Percentiles rank a stretch among this genome's conserved stretches.
Conservation (phyloP, 2,888 invertebrate genomes). For the Fragum whitleyi region DNA sequence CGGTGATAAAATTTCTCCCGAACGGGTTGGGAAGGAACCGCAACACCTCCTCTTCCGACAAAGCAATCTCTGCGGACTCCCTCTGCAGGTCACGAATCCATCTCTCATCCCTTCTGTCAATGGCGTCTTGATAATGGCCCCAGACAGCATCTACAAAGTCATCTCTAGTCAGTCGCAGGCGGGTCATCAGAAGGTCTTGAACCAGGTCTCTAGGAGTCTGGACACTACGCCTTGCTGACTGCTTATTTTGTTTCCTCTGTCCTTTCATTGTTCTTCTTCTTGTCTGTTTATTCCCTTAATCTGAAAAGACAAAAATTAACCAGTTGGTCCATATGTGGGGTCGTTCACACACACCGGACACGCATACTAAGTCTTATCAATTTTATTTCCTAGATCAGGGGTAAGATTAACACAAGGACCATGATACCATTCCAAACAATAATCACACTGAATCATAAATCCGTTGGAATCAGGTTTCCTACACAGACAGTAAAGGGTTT, state of each 20-base stretch:
- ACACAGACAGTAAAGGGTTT: conserved; percentile 3
- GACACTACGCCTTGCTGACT: not conserved
- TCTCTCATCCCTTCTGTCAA: not conserved
- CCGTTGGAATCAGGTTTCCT: not conserved
- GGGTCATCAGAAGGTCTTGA: not conserved
- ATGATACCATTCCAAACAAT: conserved; percentile 18
- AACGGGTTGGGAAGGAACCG: not conserved
- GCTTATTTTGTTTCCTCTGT: not conserved
- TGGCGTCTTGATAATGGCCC: conserved; percentile 5
- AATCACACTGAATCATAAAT: conserved; percentile 20
- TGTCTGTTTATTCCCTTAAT: not conserved
- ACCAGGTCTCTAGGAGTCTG: not conserved
- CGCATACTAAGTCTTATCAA: conserved; percentile 18
- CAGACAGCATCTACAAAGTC: not conserved
- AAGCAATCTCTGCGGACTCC: not conserved
- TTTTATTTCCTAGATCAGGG: conserved; percentile 3
- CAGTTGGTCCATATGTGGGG: not conserved
- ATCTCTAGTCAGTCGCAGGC: not conserved
- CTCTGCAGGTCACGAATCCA: conserved; percentile 2
- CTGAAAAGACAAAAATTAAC: conserved; percentile 7
- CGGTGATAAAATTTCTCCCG: not conserved
- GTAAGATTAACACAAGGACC: conserved; percentile 16
- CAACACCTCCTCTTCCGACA: not conserved
- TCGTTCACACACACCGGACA: conserved; percentile 7
- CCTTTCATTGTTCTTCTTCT: not conserved